Conservation (phyloP, 2,113 vertebrate genomes). For the Lepidothrix coronata region DNA sequence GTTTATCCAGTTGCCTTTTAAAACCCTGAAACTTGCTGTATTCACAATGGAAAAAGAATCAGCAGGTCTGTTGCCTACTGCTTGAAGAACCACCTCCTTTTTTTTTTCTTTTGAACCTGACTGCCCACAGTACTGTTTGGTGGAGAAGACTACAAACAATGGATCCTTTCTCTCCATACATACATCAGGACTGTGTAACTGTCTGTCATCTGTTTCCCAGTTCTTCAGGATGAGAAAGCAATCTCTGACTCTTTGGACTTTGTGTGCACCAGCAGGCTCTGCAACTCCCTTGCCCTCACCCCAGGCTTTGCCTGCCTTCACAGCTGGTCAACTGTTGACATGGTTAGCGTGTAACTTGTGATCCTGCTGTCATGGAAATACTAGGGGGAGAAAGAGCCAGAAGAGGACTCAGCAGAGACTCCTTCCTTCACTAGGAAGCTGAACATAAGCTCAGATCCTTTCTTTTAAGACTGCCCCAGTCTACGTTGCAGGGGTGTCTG, state of each 20-base stretch:
- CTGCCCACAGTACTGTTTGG: neutral
- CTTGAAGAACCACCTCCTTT: neutral
- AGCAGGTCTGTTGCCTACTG: neutral
- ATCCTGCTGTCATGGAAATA: neutral
- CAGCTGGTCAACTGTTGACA: neutral
- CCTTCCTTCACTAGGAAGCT: neutral
- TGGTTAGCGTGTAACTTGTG: neutral
- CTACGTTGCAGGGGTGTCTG: neutral
- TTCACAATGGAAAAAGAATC: neutral
- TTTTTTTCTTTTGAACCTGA: neutral
- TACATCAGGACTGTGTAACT: neutral
- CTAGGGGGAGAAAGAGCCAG: neutral
- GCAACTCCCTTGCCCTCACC: neutral
- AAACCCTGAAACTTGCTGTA: neutral
- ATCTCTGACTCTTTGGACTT: neutral
- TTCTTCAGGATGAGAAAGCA: neutral
- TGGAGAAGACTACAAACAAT: neutral
- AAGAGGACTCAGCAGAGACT: neutral
- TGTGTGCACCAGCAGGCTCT: fast-evolving
- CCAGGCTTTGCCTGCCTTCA: neutral
- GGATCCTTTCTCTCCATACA: neutral
- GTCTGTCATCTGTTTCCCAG: neutral
- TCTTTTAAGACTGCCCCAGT: neutral
- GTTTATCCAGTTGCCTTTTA: neutral
- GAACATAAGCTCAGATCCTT: neutral